Conservation (phyloP, 1,140 invertebrate genomes). For the Drosophila dunni region DNA sequence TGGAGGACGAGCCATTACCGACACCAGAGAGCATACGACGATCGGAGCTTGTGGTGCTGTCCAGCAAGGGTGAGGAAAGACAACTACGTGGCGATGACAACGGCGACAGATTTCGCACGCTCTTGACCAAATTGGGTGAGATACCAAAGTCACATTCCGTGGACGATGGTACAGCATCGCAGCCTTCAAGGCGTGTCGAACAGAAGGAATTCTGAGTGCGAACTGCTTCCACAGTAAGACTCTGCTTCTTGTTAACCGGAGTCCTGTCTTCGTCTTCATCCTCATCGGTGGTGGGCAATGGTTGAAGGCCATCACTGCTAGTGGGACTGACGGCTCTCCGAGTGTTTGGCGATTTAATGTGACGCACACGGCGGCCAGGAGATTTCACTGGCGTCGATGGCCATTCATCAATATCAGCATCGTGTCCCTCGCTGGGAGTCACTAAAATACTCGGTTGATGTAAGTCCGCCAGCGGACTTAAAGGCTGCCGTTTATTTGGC, state of each 20-base stretch:
- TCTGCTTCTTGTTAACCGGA: constrained; percentile 57
- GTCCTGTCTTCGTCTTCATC: constrained; percentile 68
- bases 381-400: constrained; percentile 69
- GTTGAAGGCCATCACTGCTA: constrained; percentile 63
- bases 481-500: constrained; percentile 49
- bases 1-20: background rate
- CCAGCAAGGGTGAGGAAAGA: constrained; percentile 67
- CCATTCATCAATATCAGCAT: constrained; percentile 72
- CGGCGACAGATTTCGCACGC: constrained; percentile 53
- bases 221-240: constrained; percentile 5
- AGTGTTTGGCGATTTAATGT: constrained; percentile 55
- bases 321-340: constrained; percentile 51
- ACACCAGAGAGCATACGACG: constrained; percentile 33
- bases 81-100: constrained; percentile 72
- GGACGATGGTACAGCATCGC: constrained; percentile 59
- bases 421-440: constrained; percentile 41
- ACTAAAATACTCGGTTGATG: constrained; percentile 48
- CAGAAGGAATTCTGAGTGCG: constrained; percentile 54
- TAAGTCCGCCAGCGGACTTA: constrained; percentile 69
- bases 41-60: constrained; percentile 68
- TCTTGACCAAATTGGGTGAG: constrained; percentile 61
- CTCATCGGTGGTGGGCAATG: constrained; percentile 62
- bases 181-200: constrained; percentile 69
- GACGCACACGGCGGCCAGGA: constrained; percentile 44
- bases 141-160: constrained; percentile 66